Conservation (phyloP, 2,888 invertebrate species). For the Eupithecia inturbata region DNA sequence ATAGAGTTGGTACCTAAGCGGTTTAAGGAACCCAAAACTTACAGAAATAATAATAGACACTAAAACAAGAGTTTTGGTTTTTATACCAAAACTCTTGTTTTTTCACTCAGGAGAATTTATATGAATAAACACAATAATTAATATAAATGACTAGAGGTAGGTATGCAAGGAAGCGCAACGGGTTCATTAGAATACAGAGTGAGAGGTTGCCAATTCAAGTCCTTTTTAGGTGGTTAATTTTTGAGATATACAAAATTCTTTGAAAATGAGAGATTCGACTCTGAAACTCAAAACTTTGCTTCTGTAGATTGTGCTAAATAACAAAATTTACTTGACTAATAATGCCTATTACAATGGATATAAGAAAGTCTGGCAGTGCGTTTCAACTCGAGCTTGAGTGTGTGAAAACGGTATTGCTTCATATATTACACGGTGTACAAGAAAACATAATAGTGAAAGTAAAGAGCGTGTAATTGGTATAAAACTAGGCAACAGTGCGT, state of each 20-base stretch:
- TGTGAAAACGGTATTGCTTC: slow-evolving; percentile 16
- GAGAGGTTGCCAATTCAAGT: too few relatives aligned
- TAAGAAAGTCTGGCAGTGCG: slow-evolving; percentile 1
- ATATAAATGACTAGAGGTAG: too few relatives aligned
- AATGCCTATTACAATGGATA: neutral
- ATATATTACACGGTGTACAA: slow-evolving; percentile 18
- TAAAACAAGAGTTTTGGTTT: neutral
- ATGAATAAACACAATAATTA: too few relatives aligned
- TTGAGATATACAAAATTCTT: too few relatives aligned
- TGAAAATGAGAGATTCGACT: too few relatives aligned
- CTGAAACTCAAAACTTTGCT: neutral
- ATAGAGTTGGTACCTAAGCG: neutral
- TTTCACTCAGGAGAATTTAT: neutral
- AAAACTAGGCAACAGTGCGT: slow-evolving; percentile 2
- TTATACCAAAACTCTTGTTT: neutral
- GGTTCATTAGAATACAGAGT: too few relatives aligned
- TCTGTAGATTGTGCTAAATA: neutral
- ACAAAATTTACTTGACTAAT: neutral
- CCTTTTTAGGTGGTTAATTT: too few relatives aligned
- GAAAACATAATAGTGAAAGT: slow-evolving; percentile 33
- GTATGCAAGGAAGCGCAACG: too few relatives aligned
- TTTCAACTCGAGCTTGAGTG: neutral
- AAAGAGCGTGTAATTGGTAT: slow-evolving; percentile 22
- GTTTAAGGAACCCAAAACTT: neutral
- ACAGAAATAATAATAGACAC: neutral